phyloP scores from a whole-genome alignment of 30 jellyfish, hydroid and myxozoan genomes.

The Hydractinia echinata region DNA sequence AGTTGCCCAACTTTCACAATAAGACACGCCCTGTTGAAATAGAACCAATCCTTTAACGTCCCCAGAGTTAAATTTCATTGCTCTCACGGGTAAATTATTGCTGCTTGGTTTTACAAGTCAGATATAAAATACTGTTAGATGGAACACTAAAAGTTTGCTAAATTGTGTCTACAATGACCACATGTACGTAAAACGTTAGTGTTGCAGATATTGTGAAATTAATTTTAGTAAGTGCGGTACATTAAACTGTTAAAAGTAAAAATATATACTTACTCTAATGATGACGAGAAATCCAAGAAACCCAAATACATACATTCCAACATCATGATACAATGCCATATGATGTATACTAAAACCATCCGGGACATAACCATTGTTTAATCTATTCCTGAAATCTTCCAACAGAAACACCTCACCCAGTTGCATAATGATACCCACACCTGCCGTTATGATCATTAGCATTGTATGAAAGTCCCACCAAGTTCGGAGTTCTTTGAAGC shows the following conservation, averaged over 20 bases:
- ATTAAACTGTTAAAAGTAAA: background rate
- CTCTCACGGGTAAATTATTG: no score
- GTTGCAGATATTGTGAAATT: background rate
- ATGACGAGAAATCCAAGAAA: slow-evolving; percentile 51
- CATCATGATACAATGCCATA: slow-evolving; percentile 47
- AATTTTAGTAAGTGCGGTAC: background rate
- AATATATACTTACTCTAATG: slow-evolving; percentile 44
- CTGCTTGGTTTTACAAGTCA: no score
- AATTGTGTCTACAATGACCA: no score
- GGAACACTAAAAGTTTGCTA: no score
- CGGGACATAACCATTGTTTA: slow-evolving; percentile 52
- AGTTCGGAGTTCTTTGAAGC: background rate
- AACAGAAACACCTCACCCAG: slow-evolving; percentile 43
- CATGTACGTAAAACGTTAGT: no score
- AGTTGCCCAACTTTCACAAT: no score
- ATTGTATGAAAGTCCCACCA: slow-evolving; percentile 55
- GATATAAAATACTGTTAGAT: no score
- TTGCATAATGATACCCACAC: slow-evolving; percentile 33
- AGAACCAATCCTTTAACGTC: no score
- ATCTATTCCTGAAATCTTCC: slow-evolving; percentile 22
- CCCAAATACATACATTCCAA: slow-evolving; percentile 55
- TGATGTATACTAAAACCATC: slow-evolving; percentile 37
- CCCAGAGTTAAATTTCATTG: no score
- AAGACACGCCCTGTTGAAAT: no score
- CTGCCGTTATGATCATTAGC: slow-evolving; percentile 22